These are phyloP conservation scores for Drosophila sordidapex DNA, from an alignment of 2,888 invertebrate genomes.

Conservation along the genomic window DNA sequence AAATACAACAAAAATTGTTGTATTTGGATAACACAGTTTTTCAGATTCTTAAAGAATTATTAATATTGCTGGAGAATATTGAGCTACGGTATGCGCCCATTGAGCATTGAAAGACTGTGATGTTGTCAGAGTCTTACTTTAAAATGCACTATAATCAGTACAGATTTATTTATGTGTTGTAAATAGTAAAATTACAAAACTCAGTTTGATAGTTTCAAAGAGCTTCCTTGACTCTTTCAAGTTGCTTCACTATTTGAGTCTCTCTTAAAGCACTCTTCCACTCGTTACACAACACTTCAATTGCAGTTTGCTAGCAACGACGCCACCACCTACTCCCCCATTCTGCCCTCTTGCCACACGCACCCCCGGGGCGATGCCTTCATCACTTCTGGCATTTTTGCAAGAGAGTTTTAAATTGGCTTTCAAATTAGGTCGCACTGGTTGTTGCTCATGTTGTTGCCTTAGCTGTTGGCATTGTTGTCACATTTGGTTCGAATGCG, in stretches of 20 bases:
- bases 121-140: neutral
- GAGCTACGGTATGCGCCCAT: too few species aligned
- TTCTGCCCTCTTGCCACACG: neutral
- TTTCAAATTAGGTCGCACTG: conserved; percentile 63
- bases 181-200: neutral
- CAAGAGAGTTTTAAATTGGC: conserved; percentile 66
- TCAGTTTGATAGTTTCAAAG: neutral
- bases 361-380: neutral
- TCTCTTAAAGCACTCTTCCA: neutral
- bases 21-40: too few species aligned
- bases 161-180: neutral
- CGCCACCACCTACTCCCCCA: neutral
- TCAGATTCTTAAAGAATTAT: too few species aligned
- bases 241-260: neutral
- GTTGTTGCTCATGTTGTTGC: conserved; percentile 47
- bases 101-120: too few species aligned
- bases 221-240: neutral
- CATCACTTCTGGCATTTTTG: conserved; percentile 27
- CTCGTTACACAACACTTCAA: neutral
- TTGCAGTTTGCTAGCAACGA: conserved; percentile 11
- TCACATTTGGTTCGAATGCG: conserved; percentile 72
- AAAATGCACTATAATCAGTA: neutral
- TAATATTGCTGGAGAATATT: too few species aligned
- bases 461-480: conserved; percentile 63
- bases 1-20: too few species aligned